Evolutionary conservation across 2,888 invertebrate genomes (phyloP), one percentile per base, ranked within the genome.

Genomic region (Trichopoda pennipes): DNA sequence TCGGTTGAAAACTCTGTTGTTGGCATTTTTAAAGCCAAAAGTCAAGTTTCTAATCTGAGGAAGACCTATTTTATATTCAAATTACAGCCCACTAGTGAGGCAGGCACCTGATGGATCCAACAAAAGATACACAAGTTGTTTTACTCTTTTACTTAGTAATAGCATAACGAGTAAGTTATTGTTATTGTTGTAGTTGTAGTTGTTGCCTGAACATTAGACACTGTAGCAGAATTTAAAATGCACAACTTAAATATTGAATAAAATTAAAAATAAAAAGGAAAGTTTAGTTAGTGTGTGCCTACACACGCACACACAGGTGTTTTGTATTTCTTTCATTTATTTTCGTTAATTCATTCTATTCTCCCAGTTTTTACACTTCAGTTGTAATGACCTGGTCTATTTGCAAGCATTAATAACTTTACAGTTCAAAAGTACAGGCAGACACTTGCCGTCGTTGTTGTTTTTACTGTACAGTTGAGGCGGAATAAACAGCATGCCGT

Each of bases 21-120:
- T 64, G 55, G 28, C 49, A 44, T 69, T 44, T 68, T 47, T 77
- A 73, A 81, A 81, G 56, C 68, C 73, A 73, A 77, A 73, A 81
- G 77, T 81, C 81, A 81, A 77, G 81, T 77, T 81, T 81, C 47
- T 63, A 55, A 72, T 66, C 77, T 72, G 55, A 77, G 47, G 63
- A 63, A 77, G 38, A 68, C 68, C 44, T 51, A 72, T 53, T 61
- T 16, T 3, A 38, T 61, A 61, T 73, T 73, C 17, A 60, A 72
- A 63, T 44, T 53, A 53, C 64, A 78, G 64, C 51, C 49, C 28
- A 16, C 14, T 16, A 51, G 14, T 35, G 19, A 35, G 35, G 3
- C 7, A 38, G 42, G 42, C 21, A 55, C 23, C 42, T 55, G 44
- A 42, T 49, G 17, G 17, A 35, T 64, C n/a, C n/a, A n/a, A 74